phyloP scores from a whole-genome alignment of 1,140 invertebrate species.

The Drosophila truncata region DNA sequence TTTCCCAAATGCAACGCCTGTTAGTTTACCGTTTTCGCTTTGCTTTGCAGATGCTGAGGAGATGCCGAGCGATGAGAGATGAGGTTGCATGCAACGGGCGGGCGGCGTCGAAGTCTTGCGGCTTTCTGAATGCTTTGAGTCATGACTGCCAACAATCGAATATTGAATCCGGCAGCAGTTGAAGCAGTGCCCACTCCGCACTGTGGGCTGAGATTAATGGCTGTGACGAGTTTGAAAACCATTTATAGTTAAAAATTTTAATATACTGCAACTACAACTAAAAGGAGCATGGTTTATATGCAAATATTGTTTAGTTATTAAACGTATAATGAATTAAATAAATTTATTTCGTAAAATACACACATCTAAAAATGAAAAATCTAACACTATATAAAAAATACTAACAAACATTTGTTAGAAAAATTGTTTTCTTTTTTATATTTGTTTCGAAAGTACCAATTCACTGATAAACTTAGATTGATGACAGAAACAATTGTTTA shows the following conservation, averaged over 20 bases:
- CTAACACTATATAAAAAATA: too few relatives aligned
- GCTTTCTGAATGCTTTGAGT: conserved; percentile 76
- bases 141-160: conserved; percentile 82
- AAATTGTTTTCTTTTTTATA: too few relatives aligned
- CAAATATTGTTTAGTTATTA: not conserved
- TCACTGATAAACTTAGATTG: too few relatives aligned
- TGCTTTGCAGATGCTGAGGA: conserved; percentile 27
- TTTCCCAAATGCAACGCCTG: conserved; percentile 83
- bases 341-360: too few relatives aligned
- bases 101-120: conserved; percentile 53
- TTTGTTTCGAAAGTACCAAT: too few relatives aligned
- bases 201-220: conserved; percentile 3
- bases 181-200: conserved; percentile 39
- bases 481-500: too few relatives aligned
- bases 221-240: not conserved
- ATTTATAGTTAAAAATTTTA: not conserved
- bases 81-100: conserved; percentile 78
- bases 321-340: not conserved
- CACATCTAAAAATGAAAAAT: too few relatives aligned
- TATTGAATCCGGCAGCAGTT: conserved; percentile 59
- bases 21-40: conserved; percentile 79
- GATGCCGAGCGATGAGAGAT: conserved; percentile 75
- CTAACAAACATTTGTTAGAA: too few relatives aligned
- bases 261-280: not conserved
- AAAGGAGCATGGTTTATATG: not conserved